Evolutionary conservation across 2,113 vertebrate genomes (phyloP).

Genomic region (Ariopsis seemanni): DNA sequence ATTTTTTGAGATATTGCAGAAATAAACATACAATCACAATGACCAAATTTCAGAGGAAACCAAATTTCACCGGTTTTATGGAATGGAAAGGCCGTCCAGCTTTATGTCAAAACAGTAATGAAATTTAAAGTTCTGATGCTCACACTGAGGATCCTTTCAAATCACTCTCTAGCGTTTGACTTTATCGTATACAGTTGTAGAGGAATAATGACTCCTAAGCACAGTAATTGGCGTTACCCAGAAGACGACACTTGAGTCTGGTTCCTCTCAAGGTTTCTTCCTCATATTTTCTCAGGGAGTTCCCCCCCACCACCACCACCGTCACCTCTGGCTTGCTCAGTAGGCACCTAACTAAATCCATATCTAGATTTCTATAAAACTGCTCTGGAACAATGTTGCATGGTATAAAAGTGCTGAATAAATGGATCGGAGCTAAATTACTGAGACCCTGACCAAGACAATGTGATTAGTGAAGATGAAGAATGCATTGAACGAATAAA

Average conservation of each 20-base stretch:
- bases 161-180: not conserved
- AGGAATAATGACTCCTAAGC: not conserved
- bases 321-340: not conserved
- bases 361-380: not conserved
- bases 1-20: no score
- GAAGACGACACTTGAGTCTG: not conserved
- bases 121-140: not conserved
- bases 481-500: not conserved
- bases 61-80: no score
- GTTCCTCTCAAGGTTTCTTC: not conserved
- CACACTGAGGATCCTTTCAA: not conserved
- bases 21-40: no score
- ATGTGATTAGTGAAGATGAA: not conserved
- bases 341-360: not conserved
- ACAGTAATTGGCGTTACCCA: not conserved
- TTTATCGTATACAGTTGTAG: not conserved
- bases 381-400: not conserved
- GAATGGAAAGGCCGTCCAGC: no score
- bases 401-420: not conserved
- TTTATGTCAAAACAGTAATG: no score
- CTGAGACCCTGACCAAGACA: not conserved
- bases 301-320: no score
- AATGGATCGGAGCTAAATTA: not conserved
- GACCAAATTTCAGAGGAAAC: no score
- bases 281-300: not conserved